Base-by-base conservation (phyloP, 2,888 invertebrate genomes). In the Frankliniella fusca region DNA sequence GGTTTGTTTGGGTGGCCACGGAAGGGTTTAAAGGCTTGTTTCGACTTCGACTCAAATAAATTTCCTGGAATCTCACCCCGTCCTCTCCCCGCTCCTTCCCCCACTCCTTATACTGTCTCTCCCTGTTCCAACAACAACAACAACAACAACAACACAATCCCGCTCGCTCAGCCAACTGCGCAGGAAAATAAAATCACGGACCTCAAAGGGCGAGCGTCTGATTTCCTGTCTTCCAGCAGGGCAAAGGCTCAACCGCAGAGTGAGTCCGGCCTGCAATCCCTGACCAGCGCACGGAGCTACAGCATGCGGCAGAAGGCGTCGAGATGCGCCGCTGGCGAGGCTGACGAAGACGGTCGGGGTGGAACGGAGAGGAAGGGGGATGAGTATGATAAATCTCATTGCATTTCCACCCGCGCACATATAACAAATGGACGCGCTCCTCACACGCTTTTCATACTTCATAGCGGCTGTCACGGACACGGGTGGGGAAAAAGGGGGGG, bases 11-110 rank as follows among this genome's bases (percentile, higher is more conserved):
- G 65, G 18, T n/a, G 65, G 18, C 54, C 8, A 54, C 54, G 54
- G 54, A 54, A 65, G n/a, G 65, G 65, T 65, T 65, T 65, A 65
- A 65, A 65, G 65, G 65, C 65, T 65, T 65, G 65, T 65, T 65
- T 18, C 65, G 65, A 65, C 54, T 20, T n/a, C 3, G 65, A 65
- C 65, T 65, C 65, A 65, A 65, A 65, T 65, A 65, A 65, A 65
- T 65, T 65, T 65, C 65, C 65, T 10, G 65, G 65, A 65, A 65
- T 12, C 65, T 18, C 54, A 12, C 54, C 54, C 12, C 18, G 3
- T 54, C 7, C 7, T 54, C 2, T 54, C 18, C 54, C 54, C 18
- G 15, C 54, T 18, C 54, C 54, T 7, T 18, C 8, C 54, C 54
- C 54, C 54, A 18, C 54, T 54, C 7, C 18, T 8, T 18, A 3